Evolutionary conservation across 2,113 vertebrate species (phyloP).

Genomic region (Cygnus buccinator): DNA sequence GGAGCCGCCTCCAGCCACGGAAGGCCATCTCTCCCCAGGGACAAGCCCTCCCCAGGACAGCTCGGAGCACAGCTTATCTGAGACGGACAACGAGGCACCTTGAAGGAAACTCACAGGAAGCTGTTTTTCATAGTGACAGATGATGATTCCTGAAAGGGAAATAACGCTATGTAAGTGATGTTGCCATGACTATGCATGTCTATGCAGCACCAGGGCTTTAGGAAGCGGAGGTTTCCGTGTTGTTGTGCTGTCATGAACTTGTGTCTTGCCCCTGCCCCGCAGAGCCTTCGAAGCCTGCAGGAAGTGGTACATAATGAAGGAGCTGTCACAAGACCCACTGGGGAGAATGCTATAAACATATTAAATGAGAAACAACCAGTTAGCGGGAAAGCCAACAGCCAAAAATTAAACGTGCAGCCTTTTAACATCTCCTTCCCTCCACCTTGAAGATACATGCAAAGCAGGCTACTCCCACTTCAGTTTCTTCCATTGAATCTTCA

Average conservation of each 20-base stretch:
- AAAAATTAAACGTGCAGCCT: not conserved
- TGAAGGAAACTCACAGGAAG: not conserved
- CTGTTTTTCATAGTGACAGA: not conserved
- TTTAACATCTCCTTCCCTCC: not conserved
- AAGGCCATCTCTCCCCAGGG: slow-evolving; percentile 31
- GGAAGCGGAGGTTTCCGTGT: not conserved
- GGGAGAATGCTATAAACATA: not conserved
- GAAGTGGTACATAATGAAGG: not conserved
- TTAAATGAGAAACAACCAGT: not conserved
- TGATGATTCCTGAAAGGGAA: slow-evolving; percentile 28
- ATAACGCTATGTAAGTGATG: not conserved
- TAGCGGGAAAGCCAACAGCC: not conserved
- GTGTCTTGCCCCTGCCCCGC: not conserved
- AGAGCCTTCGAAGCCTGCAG: not conserved
- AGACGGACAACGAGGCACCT: not conserved
- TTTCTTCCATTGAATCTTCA: not conserved
- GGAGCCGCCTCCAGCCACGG: not conserved
- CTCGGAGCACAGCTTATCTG: not conserved
- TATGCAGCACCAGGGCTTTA: not conserved
- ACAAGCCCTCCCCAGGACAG: not conserved
- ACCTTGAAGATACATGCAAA: not conserved
- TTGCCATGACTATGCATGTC: not conserved
- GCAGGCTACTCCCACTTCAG: not conserved
- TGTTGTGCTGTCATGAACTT: accelerated
- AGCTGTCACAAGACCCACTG: not conserved